A percentile compares a stretch with the other conserved stretches of the same genome.
Evolutionary conservation across 1,140 invertebrate species (phyloP).

Genomic region (Brachionus angularis): DNA sequence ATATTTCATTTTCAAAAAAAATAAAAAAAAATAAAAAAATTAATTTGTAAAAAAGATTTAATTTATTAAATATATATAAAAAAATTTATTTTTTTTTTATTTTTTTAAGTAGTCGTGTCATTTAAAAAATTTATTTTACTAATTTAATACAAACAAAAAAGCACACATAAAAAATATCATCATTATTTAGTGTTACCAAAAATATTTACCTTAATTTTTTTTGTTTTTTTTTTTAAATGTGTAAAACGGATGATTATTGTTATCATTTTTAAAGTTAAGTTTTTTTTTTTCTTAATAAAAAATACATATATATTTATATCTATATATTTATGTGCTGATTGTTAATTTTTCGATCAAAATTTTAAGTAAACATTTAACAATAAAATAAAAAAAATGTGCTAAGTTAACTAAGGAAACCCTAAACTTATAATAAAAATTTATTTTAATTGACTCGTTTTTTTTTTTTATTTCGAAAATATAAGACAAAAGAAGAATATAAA

Average conservation of each 20-base stretch:
- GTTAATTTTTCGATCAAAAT: conserved; percentile 9
- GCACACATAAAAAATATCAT: background rate
- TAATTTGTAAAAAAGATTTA: background rate
- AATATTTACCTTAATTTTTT: conserved; percentile 19
- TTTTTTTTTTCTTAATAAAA: conserved; percentile 27
- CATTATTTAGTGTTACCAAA: background rate
- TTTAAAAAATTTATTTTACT: conserved; percentile 12
- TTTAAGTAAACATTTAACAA: background rate
- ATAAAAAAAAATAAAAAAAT: conserved; percentile 5
- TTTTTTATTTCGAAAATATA: too few species aligned
- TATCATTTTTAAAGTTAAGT: conserved; percentile 15
- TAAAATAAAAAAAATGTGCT: conserved; percentile 20
- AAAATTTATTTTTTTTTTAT: conserved; percentile 5
- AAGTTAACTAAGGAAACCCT: conserved; percentile 1
- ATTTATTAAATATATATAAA: background rate
- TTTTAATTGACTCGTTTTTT: conserved; percentile 29
- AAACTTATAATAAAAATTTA: conserved; percentile 24
- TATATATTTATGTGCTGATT: conserved; percentile 21
- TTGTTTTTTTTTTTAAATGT: conserved; percentile 16
- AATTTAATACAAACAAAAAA: conserved; percentile 29
- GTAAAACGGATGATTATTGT: too few species aligned
- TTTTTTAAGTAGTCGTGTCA: conserved; percentile 13
- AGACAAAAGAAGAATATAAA: background rate
- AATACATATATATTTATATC: too few species aligned
- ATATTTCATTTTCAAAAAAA: too few species aligned